Evolutionary conservation across 92 coral and sea anemone species (phyloP).

Genomic region (Bergia sp.): DNA sequence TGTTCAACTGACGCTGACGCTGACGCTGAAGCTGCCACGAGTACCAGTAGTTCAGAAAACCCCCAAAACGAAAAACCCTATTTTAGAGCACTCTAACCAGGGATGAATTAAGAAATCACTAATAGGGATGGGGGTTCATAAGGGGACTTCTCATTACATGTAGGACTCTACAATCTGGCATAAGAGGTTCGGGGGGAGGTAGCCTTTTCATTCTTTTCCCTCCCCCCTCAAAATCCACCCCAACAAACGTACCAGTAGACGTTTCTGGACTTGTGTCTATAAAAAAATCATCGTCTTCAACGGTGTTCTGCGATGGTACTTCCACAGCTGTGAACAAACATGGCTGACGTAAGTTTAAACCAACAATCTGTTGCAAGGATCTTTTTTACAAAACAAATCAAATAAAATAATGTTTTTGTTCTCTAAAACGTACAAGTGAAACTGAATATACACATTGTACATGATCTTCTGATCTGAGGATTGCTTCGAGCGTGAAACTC

Average conservation of each 20-base stretch:
- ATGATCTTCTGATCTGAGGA: no score
- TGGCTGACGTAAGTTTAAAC: neutral
- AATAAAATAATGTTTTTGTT: no score
- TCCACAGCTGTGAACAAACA: slow-evolving; percentile 4
- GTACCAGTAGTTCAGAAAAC: no score
- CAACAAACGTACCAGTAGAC: neutral
- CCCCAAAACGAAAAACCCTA: no score
- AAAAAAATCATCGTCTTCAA: slow-evolving; percentile 77
- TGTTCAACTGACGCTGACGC: no score
- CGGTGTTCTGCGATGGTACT: neutral
- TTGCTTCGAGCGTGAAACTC: no score
- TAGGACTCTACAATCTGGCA: neutral
- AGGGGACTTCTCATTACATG: neutral
- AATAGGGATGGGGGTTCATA: neutral
- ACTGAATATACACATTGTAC: no score
- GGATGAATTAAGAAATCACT: neutral
- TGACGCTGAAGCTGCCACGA: no score
- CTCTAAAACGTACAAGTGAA: no score
- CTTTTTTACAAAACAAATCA: no score
- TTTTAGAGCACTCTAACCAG: no score
- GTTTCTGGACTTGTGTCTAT: slow-evolving; percentile 64
- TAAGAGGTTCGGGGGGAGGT: neutral
- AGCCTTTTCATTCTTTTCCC: neutral
- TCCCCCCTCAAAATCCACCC: neutral
- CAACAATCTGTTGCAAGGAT: no score